These are phyloP conservation scores for Conger conger DNA, from an alignment of 2,113 vertebrate genomes.

Conservation along the genomic window DNA sequence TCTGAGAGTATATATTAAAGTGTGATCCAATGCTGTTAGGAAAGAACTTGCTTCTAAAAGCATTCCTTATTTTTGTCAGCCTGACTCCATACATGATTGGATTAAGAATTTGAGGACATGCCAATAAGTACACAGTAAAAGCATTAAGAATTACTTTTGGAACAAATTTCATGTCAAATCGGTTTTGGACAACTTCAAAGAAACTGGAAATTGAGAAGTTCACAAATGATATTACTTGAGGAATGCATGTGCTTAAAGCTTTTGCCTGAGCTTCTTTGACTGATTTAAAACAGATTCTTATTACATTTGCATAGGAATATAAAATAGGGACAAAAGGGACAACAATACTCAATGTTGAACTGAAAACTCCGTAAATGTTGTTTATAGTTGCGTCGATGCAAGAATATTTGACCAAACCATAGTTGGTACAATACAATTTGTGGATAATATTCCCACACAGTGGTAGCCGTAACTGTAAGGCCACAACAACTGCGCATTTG, in stretches of 20 bases:
- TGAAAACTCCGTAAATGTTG: background rate
- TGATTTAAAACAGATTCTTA: background rate
- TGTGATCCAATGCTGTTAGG: too few relatives aligned
- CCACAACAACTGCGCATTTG: background rate
- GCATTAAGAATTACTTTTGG: background rate
- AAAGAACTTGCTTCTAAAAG: background rate
- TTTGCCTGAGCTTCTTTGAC: background rate
- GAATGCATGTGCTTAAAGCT: background rate
- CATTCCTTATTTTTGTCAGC: background rate
- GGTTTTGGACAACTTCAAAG: background rate
- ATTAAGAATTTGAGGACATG: background rate
- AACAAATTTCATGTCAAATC: background rate
- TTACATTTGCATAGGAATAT: background rate
- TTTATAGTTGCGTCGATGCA: conserved; percentile 46
- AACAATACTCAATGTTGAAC: background rate
- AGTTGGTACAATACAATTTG: conserved; percentile 52
- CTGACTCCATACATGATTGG: background rate
- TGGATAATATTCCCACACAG: conserved; percentile 53
- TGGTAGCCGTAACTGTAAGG: background rate
- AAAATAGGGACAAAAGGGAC: background rate
- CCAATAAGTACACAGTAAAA: background rate
- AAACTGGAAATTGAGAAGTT: background rate
- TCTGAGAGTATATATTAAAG: too few relatives aligned
- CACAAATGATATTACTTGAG: background rate
- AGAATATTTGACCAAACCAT: conserved; percentile 48